These are phyloP conservation scores for Sitobion miscanthi DNA, from an alignment of 1,140 invertebrate genomes.

Conservation along the genomic window DNA sequence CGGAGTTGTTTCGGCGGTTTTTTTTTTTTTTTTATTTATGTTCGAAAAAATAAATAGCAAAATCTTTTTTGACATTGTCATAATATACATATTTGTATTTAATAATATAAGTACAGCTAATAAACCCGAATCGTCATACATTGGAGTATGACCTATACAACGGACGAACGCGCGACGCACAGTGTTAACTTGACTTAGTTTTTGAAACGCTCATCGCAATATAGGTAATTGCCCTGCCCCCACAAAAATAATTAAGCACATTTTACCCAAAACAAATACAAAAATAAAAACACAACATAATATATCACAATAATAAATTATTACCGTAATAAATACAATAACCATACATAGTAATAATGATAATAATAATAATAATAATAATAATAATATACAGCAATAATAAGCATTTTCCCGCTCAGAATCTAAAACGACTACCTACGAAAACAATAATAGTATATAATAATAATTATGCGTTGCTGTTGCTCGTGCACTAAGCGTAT, in stretches of 20 bases:
- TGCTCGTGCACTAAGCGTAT: not conserved
- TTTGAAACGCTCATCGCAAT: not conserved
- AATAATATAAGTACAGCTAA: not conserved
- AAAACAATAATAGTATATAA: not conserved
- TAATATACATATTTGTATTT: not conserved
- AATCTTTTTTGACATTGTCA: not conserved
- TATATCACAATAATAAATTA: not conserved
- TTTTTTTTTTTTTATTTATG: not conserved
- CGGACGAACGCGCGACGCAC: too few species aligned
- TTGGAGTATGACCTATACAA: not conserved
- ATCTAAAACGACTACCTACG: not conserved
- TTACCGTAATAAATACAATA: not conserved
- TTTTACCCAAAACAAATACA: not conserved
- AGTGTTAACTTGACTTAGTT: not conserved
- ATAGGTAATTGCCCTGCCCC: not conserved
- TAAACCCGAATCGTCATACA: not conserved
- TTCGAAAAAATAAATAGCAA: not conserved
- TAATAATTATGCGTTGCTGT: not conserved
- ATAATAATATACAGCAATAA: constrained; percentile 13
- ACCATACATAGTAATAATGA: not conserved
- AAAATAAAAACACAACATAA: constrained; percentile 18
- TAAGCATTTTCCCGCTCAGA: not conserved
- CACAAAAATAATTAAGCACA: not conserved
- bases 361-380: not conserved
- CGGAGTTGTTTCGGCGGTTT: not conserved